Percentiles rank a stretch among this genome's conserved stretches.
Evolutionary conservation across 2,888 invertebrate species (phyloP).

Genomic region (Platynereis dumerilii): DNA sequence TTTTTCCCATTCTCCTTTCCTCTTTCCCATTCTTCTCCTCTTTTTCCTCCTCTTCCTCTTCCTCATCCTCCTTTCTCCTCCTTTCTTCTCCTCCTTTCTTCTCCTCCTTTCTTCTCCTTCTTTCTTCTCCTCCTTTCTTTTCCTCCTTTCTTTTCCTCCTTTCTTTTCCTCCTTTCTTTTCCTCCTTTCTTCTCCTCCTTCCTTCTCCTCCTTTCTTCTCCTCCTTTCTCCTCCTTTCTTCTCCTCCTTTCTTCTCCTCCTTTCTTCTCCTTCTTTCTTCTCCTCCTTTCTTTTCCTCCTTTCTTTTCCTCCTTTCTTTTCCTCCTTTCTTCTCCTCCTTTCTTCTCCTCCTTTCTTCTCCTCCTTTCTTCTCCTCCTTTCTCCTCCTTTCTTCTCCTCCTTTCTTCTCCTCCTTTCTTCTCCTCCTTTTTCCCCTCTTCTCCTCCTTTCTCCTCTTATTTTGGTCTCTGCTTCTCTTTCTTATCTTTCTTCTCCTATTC

Average conservation of each 20-base stretch:
- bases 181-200: background rate
- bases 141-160: constrained; percentile 1
- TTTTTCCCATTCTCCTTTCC: no score
- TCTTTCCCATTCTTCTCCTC: no score
- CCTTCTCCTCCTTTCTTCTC: background rate
- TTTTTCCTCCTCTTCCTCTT: constrained; percentile 6
- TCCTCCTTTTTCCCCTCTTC: background rate
- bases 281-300: background rate
- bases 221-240: background rate
- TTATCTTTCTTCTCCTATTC: background rate
- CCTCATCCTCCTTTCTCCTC: no score
- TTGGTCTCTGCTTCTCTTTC: background rate
- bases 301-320: background rate
- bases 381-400: background rate
- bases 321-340: background rate
- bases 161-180: background rate
- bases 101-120: constrained; percentile 9
- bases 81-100: background rate
- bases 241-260: constrained; percentile 6
- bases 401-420: background rate
- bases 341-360: background rate
- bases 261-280: background rate
- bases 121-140: background rate
- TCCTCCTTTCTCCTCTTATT: constrained; percentile 1
- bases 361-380: background rate